Base-by-base conservation (phyloP, 2,888 invertebrate genomes). In the Xestia ashworthii region DNA sequence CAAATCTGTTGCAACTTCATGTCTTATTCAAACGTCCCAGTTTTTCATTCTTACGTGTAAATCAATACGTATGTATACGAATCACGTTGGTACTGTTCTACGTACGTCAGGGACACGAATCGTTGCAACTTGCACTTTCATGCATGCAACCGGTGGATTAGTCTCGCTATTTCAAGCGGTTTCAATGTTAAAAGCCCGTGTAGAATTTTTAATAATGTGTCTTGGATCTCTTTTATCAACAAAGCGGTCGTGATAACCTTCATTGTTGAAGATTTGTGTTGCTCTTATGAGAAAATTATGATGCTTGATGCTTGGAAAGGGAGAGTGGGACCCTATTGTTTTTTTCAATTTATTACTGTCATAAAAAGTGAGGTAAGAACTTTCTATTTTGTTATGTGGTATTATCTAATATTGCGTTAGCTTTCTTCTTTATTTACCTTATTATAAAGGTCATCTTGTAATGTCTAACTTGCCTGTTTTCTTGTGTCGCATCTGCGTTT, bases 111-210 rank as follows among this genome's bases (percentile, higher is more conserved):
- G 78, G 78, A 80, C 89, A 84, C 71, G 80, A 88, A 68, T 73
- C 67, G 80, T 71, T 87, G 84, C 81, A 83, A 87, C 87, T 87
- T 88, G 81, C 88, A 86, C 88, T 88, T 88, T 88, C 88, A 82
- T 86, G 76, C 87, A 79, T 87, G 86, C 81, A 84, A 86, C 67
- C n/a, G 64, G 62, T 48, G 60, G 77, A 88, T 88, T 88, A 88
- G 84, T 80, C 74, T 76, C 74, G 82, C 81, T 55, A 70, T 76
- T 81, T 82, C 78, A 62, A 69, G 80, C 71, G 55, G 69, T 84
- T 81, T 87, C 84, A 75, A 84, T 84, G 85, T 67, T 79, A 82
- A 79, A 79, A 71, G 50, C n/a, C 76, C 83, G 80, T 83, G 78
- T 74, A 74, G 32, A 88, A 84, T 87, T 85, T 78, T 78, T 85